phyloP scores from a whole-genome alignment of 53 echinoderm and acorn worm genomes.

The Crossaster papposus region DNA sequence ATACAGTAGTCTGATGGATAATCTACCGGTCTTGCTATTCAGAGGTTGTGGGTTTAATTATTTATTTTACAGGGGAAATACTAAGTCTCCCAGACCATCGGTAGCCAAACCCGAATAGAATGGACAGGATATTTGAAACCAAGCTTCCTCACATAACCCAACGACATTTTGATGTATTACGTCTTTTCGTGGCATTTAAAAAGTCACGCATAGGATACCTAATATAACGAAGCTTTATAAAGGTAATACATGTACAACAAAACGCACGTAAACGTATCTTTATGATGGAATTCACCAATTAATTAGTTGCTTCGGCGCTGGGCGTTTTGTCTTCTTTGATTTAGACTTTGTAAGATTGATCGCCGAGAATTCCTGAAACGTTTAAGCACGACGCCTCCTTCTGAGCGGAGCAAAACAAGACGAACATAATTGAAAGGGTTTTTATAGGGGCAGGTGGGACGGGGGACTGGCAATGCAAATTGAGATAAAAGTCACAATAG shows the following conservation, averaged over 20 bases:
- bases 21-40: too few species aligned
- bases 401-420: not conserved
- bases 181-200: not conserved
- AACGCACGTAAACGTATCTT: not conserved
- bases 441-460: not conserved
- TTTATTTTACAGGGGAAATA: too few species aligned
- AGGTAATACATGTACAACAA: not conserved
- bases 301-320: constrained; percentile 16
- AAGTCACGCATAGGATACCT: not conserved
- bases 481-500: not conserved
- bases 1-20: too few species aligned
- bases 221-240: not conserved
- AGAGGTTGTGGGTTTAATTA: too few species aligned
- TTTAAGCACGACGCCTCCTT: not conserved
- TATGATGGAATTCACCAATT: constrained; percentile 35
- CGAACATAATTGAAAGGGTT: not conserved
- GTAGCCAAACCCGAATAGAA: not conserved
- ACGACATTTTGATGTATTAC: not conserved
- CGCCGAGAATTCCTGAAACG: not conserved
- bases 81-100: too few species aligned
- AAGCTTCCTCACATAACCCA: not conserved
- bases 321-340: not conserved
- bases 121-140: not conserved
- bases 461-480: not conserved
- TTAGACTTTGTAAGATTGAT: constrained; percentile 21